A percentile compares a stretch with the other conserved stretches of the same genome.
Evolutionary conservation across 2,113 vertebrate species (phyloP).

Genomic region (Perognathus longimembris): DNA sequence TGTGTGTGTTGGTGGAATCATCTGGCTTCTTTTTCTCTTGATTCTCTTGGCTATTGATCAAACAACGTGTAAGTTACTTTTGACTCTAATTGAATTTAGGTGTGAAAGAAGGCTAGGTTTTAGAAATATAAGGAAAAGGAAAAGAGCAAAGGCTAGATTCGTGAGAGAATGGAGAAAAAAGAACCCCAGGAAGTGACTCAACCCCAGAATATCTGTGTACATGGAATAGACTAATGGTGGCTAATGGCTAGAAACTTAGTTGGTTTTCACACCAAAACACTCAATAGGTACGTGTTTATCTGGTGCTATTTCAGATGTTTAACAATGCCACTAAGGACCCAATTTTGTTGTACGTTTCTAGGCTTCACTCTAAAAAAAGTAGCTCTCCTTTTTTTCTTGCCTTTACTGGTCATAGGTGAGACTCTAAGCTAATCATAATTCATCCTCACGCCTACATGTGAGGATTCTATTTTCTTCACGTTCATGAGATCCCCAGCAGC

Average conservation of each 20-base stretch:
- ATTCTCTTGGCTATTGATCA: constrained; percentile 1
- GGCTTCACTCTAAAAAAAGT: neutral
- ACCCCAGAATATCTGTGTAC: neutral
- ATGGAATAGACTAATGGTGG: constrained; percentile 25
- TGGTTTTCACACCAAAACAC: constrained; percentile 23
- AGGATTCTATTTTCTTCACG: neutral
- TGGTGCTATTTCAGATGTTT: neutral
- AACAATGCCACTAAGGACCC: neutral
- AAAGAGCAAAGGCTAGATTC: neutral
- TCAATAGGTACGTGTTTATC: constrained; percentile 12
- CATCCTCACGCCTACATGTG: neutral
- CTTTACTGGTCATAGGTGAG: neutral
- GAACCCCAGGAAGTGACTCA: neutral
- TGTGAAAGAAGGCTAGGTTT: neutral
- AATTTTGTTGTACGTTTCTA: neutral
- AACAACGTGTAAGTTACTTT: neutral
- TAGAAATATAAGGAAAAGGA: neutral
- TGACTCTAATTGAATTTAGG: neutral
- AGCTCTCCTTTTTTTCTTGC: neutral
- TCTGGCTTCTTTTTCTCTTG: neutral
- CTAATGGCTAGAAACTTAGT: constrained; percentile 28
- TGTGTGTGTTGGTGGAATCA: neutral
- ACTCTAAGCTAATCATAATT: neutral
- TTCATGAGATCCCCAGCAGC: neutral
- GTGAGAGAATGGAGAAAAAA: neutral